These are phyloP conservation scores for Pachyuromys duprasi DNA, from an alignment of 2,797 vertebrate species.

Conservation along the genomic window DNA sequence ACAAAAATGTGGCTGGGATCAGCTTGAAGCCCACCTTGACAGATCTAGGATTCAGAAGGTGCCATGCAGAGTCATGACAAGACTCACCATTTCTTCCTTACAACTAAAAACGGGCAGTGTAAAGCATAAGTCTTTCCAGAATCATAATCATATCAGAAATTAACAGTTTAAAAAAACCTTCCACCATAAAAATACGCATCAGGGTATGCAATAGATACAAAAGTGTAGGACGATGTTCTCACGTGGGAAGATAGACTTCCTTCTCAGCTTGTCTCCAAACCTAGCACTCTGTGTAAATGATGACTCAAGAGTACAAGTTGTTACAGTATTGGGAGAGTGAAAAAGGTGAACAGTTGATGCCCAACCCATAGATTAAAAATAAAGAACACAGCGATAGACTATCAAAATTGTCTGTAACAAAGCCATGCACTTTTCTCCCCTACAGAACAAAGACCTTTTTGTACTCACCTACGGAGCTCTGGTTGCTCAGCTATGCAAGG, in stretches of 20 bases:
- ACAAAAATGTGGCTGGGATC: background rate
- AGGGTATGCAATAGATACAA: background rate
- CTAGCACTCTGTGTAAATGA: background rate
- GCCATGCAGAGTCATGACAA: background rate
- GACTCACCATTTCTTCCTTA: background rate
- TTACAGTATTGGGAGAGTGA: background rate
- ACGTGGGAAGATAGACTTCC: background rate
- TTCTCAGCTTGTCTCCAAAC: background rate
- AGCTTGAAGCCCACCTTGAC: background rate
- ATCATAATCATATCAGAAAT: background rate
- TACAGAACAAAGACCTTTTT: constrained; percentile 90
- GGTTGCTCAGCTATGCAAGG: constrained; percentile 90
- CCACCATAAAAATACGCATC: background rate
- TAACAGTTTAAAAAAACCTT: background rate
- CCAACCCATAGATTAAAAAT: background rate
- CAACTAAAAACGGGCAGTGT: background rate
- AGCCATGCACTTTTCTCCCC: constrained; percentile 22
- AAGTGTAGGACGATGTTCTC: background rate
- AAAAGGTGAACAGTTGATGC: background rate
- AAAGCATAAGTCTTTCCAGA: background rate
- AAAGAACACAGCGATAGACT: background rate
- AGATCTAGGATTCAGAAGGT: background rate
- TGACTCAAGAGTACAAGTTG: background rate
- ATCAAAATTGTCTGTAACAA: background rate
- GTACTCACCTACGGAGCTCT: constrained; percentile 90